phyloP scores from a whole-genome alignment of 2,113 vertebrate species.

The Clarias batrachus region DNA sequence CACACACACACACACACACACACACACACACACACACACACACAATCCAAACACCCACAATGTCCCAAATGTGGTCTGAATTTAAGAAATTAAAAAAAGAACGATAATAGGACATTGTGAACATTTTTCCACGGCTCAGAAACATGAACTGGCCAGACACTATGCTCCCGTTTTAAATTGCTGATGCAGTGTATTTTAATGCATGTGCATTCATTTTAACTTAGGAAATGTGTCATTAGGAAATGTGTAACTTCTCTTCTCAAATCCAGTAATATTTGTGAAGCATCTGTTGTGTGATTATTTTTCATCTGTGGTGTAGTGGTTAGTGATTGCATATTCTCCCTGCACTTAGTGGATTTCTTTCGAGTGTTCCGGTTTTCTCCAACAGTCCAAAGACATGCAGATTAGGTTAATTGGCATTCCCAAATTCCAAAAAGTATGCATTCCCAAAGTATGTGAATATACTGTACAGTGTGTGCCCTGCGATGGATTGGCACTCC shows the following conservation, averaged over 20 bases:
- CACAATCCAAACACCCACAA: background rate
- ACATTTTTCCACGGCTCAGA: constrained; percentile 5
- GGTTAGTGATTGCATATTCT: too few relatives aligned
- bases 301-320: background rate
- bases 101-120: background rate
- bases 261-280: background rate
- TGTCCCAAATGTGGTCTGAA: constrained; percentile 6
- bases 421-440: too few relatives aligned
- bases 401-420: too few relatives aligned
- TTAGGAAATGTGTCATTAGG: too few relatives aligned
- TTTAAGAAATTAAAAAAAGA: background rate
- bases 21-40: background rate
- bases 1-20: background rate
- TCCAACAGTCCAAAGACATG: too few relatives aligned
- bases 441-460: too few relatives aligned
- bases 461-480: too few relatives aligned
- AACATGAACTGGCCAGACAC: background rate
- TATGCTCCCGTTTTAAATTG: background rate
- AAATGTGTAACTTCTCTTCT: background rate
- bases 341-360: too few relatives aligned
- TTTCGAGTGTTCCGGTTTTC: too few relatives aligned
- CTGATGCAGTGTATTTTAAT: background rate
- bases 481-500: too few relatives aligned
- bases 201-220: background rate
- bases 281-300: background rate